phyloP scores from a whole-genome alignment of 1,140 invertebrate genomes.

The Sminthurinus signatus region DNA sequence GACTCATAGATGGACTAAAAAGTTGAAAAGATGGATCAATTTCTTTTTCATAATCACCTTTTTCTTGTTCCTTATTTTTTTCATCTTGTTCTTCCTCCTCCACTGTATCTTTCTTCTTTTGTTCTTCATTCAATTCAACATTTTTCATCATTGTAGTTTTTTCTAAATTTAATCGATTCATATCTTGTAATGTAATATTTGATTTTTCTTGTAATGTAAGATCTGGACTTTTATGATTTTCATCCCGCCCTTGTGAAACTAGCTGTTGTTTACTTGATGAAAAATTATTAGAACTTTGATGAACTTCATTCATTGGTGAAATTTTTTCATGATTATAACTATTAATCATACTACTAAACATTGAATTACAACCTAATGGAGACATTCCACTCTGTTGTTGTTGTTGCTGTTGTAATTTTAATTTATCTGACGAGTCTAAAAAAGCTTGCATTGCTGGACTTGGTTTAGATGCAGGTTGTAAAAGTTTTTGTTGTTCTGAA shows the following conservation, averaged over 20 bases:
- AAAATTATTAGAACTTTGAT: too few species aligned
- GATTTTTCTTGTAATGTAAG: neutral
- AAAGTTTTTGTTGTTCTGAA: constrained; percentile 77
- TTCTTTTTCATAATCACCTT: neutral
- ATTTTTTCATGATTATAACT: neutral
- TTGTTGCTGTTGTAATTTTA: constrained; percentile 43
- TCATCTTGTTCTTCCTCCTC: constrained; percentile 25
- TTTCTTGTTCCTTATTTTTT: neutral
- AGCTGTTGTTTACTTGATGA: too few species aligned
- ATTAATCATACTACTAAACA: neutral
- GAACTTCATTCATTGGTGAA: neutral
- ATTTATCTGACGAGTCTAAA: constrained; percentile 51
- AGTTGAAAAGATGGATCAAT: neutral
- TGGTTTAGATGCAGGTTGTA: constrained; percentile 69
- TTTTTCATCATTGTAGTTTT: constrained; percentile 17
- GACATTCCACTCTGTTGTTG: constrained; percentile 19
- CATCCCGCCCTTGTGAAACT: too few species aligned
- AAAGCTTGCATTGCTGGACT: constrained; percentile 69
- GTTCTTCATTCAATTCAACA: neutral
- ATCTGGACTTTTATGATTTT: too few species aligned
- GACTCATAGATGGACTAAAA: constrained; percentile 23
- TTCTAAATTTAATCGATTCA: constrained; percentile 37
- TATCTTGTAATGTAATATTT: constrained; percentile 11
- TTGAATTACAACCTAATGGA: neutral
- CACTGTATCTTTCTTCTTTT: constrained; percentile 26